Evolutionary conservation across 2,888 invertebrate species (phyloP), one percentile per base, ranked within the genome.

Genomic region (Brachylomia viminalis): DNA sequence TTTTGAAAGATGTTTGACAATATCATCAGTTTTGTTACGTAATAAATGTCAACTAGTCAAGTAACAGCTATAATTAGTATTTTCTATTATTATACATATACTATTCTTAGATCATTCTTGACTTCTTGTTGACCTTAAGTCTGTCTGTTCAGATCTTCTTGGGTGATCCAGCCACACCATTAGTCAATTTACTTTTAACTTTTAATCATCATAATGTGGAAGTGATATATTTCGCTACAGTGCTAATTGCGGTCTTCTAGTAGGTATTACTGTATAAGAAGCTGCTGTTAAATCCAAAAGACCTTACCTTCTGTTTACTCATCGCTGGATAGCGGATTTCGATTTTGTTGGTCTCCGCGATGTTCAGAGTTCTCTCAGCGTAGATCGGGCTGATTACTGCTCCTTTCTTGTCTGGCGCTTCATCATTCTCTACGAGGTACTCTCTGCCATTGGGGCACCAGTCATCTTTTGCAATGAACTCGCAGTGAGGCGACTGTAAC

Each of bases 361-460:
- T 69, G n/a, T 64, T 27, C 56, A 91, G 15, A 6, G 80, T 86
- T 20, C 72, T 83, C 58, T 87, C 85, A 2, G 77, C 79, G 64
- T 85, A 86, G 5, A 64, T 45, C 0, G 92, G 92, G 7, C 75
- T 79, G 27, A 92, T 76, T 45, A 27, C 3, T 72, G 68, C 0
- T 90, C 91, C 69, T 33, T 52, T 42, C 15, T 0, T 75, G 69
- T 5, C 66, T 77, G 13, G 58, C 72, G 0, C 66, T 5, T 71
- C 70, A 0, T 61, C 20, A 0, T 86, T n/a, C 8, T 8, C 27
- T 0, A 10, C 10, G n/a, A 87, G 69, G 1, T 38, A 65, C 75
- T 94, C 94, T 10, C 69, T 68, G 17, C 88, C 66, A 3, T 72
- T 42, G 6, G 89, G 80, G 77, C 94, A 94, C 92, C 91, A 92